These are phyloP conservation scores for Cephalopachus bancanus DNA, from an alignment of 2,797 vertebrate genomes.

Conservation along the genomic window DNA sequence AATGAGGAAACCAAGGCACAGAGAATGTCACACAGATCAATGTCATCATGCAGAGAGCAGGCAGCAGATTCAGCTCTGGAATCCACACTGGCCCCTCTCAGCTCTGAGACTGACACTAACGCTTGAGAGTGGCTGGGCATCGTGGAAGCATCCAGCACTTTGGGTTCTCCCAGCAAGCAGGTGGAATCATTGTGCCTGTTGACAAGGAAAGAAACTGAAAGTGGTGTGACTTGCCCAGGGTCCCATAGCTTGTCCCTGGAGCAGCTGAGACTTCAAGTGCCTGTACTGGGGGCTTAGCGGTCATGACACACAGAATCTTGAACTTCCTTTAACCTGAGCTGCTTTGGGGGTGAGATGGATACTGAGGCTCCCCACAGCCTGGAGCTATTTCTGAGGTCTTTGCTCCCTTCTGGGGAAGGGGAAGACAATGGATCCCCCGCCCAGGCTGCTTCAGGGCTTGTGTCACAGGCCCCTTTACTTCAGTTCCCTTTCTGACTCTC, in stretches of 20 bases:
- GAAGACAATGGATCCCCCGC: not conserved
- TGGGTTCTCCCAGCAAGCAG: not conserved
- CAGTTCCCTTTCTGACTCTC: not conserved
- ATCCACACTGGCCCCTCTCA: not conserved
- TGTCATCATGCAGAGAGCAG: not conserved
- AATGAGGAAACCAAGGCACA: not conserved
- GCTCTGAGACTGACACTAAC: not conserved
- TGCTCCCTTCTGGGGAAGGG: not conserved
- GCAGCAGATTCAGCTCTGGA: not conserved
- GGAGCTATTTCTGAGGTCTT: not conserved
- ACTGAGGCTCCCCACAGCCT: not conserved
- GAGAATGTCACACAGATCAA: not conserved
- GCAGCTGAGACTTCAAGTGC: not conserved
- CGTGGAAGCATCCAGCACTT: rapidly evolving
- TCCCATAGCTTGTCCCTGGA: not conserved
- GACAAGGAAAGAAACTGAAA: not conserved
- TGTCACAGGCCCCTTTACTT: not conserved
- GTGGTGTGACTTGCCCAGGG: not conserved
- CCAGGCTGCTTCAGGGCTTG: not conserved
- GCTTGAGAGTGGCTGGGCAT: not conserved
- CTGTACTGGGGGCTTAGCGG: not conserved
- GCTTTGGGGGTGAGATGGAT: not conserved
- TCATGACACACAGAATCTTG: not conserved
- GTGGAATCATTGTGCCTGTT: rapidly evolving
- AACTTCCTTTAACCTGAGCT: not conserved